These are phyloP conservation scores for Sebastes umbrosus DNA, from an alignment of 2,797 vertebrate genomes.

Conservation along the genomic window DNA sequence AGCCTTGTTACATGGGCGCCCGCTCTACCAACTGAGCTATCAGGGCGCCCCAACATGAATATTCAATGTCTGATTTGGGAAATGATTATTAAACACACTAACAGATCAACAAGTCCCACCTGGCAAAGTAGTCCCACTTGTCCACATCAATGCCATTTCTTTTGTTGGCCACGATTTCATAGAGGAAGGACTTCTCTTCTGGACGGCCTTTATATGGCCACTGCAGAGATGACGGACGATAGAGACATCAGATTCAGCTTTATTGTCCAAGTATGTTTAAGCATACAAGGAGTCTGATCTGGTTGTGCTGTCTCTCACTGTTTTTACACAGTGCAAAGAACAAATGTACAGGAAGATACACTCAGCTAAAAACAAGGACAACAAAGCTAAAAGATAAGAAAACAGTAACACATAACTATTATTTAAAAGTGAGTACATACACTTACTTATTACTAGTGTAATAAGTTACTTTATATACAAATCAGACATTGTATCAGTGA, in stretches of 20 bases:
- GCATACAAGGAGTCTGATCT: neutral
- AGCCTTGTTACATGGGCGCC: too few species aligned
- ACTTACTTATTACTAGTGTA: too few species aligned
- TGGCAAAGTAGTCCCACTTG: constrained; percentile 99
- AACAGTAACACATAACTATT: neutral
- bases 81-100: neutral
- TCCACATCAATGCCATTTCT: constrained; percentile 95
- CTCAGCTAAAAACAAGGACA: neutral
- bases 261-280: neutral
- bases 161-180: constrained; percentile 97
- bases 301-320: neutral
- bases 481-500: neutral
- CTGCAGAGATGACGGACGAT: constrained; percentile 60
- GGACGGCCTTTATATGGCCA: constrained; percentile 89
- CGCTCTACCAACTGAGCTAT: too few species aligned
- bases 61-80: neutral
- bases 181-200: constrained; percentile 92
- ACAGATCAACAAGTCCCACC: constrained; percentile 74
- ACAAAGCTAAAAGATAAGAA: neutral
- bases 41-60: neutral
- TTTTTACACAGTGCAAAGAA: neutral
- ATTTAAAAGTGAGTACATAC: neutral
- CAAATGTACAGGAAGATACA: neutral
- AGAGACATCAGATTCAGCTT: neutral
- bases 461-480: neutral